Conservation (phyloP, 2,888 invertebrate species). For the Syrphus vitripennis region DNA sequence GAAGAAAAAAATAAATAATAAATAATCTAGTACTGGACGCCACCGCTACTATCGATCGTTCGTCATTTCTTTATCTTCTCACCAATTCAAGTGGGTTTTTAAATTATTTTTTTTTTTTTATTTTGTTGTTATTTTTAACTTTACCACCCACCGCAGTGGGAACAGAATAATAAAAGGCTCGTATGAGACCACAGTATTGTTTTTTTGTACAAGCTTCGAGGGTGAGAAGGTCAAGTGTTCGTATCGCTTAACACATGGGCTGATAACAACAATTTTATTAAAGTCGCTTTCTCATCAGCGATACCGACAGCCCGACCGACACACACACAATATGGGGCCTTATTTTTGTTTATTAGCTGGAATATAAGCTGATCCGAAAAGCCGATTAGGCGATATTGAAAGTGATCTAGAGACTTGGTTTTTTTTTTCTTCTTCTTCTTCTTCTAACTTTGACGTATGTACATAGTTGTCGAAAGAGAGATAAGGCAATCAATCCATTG, state of each 20-base stretch:
- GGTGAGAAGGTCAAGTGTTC: conserved; percentile 64
- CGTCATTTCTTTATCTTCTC: conserved; percentile 15
- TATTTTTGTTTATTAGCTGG: not conserved
- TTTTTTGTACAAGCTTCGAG: conserved; percentile 25
- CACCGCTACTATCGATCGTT: not conserved
- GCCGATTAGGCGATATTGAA: not conserved
- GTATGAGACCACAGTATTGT: conserved; percentile 9
- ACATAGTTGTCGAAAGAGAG: conserved; percentile 7
- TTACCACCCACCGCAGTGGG: conserved; percentile 54
- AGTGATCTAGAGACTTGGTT: not conserved
- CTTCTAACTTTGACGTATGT: not conserved
- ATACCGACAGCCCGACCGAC: too few species aligned
- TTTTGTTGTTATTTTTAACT: conserved; percentile 31
- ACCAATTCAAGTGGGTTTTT: conserved; percentile 20
- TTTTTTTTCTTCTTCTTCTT: too few species aligned
- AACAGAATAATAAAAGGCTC: conserved; percentile 20
- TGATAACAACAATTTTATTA: conserved; percentile 42
- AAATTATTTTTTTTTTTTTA: not conserved
- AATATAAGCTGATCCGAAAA: not conserved
- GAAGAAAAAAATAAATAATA: not conserved
- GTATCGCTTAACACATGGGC: conserved; percentile 25
- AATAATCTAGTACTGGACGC: conserved; percentile 26
- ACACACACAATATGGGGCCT: not conserved
- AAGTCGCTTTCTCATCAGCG: not conserved
- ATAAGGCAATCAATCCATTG: conserved; percentile 35